These are phyloP conservation scores for Passer domesticus DNA, from an alignment of 2,113 vertebrate genomes.

Conservation along the genomic window DNA sequence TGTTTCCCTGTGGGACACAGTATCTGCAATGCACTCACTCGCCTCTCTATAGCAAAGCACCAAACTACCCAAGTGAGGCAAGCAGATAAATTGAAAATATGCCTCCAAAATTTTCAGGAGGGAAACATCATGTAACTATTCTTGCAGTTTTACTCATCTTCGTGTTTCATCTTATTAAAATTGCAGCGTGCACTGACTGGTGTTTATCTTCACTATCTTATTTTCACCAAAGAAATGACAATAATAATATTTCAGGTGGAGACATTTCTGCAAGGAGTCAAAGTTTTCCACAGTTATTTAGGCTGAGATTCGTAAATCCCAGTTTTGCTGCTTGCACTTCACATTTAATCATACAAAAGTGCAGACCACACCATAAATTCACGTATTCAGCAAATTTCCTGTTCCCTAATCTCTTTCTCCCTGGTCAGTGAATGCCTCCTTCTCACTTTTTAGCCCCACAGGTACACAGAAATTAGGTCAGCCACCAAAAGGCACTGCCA, in stretches of 20 bases:
- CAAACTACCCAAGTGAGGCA: background rate
- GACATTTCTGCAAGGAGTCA: background rate
- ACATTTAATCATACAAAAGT: background rate
- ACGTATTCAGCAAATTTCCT: slow-evolving; percentile 54
- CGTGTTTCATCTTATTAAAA: background rate
- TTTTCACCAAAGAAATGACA: background rate
- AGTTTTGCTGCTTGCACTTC: slow-evolving; percentile 1
- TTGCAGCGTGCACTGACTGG: background rate
- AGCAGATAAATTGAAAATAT: background rate
- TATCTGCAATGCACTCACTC: background rate
- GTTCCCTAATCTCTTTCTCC: slow-evolving; percentile 37
- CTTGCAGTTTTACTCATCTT: background rate
- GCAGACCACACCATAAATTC: slow-evolving; percentile 19
- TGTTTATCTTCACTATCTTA: background rate
- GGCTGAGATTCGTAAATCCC: background rate
- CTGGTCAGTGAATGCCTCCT: background rate
- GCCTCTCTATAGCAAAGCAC: background rate
- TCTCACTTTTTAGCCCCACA: background rate
- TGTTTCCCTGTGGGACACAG: background rate
- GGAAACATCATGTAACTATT: background rate
- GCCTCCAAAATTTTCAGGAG: background rate
- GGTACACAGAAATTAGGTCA: slow-evolving; percentile 13
- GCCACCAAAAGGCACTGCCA: background rate
- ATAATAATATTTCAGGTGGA: background rate
- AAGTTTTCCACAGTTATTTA: slow-evolving; percentile 4